These are phyloP conservation scores for Serilophus lunatus DNA, from an alignment of 2,113 vertebrate species.

Conservation along the genomic window DNA sequence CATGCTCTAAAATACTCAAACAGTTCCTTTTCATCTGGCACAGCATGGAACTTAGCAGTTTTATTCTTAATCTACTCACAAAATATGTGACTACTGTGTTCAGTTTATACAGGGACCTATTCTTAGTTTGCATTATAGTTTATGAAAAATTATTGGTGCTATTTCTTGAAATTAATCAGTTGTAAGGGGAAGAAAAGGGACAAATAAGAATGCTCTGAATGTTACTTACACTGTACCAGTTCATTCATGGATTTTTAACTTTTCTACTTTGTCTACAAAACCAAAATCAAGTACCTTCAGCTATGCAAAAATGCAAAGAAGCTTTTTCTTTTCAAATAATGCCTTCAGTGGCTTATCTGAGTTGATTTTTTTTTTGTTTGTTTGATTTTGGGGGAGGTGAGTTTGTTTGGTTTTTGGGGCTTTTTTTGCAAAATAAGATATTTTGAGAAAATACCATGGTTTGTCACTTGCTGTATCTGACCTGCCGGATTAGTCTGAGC, in stretches of 20 bases:
- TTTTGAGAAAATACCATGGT: neutral
- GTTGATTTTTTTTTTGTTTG: neutral
- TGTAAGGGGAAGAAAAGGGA: neutral
- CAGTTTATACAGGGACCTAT: conserved; percentile 41
- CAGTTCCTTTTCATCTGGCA: conserved; percentile 63
- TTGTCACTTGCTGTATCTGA: neutral
- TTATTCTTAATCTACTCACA: conserved; percentile 55
- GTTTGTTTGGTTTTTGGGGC: neutral
- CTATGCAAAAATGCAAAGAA: neutral
- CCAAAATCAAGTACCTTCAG: neutral
- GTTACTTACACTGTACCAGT: conserved; percentile 4
- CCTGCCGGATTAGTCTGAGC: neutral
- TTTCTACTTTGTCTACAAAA: neutral
- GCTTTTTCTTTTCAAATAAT: neutral
- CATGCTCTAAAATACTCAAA: conserved; percentile 48
- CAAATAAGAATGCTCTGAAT: neutral
- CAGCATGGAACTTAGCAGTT: conserved; percentile 55
- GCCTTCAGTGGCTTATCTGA: neutral
- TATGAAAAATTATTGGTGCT: conserved; percentile 31
- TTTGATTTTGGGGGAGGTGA: neutral
- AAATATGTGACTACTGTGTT: conserved; percentile 49
- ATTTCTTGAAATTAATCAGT: conserved; percentile 32
- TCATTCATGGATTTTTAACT: neutral
- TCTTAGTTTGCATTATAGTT: conserved; percentile 36
- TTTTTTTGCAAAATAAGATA: neutral